Evolutionary conservation across 2,113 vertebrate species (phyloP).

Genomic region (cattle (Bos taurus)): DNA sequence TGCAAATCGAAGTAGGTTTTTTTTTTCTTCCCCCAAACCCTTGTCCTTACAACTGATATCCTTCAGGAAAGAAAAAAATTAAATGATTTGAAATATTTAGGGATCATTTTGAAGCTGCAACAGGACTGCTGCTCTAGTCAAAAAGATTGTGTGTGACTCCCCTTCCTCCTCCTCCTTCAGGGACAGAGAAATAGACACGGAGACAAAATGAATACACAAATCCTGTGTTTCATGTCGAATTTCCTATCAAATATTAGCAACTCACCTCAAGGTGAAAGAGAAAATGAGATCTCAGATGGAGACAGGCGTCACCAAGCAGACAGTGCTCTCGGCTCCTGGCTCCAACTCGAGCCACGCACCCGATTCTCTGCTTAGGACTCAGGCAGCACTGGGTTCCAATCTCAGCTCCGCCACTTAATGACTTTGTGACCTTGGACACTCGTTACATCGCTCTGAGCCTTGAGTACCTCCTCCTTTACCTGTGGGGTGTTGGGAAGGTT

Average conservation of each 20-base stretch:
- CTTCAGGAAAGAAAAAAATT: neutral
- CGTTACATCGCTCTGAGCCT: neutral
- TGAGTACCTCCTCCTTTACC: neutral
- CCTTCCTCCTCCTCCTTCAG: neutral
- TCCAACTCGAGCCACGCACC: rapidly evolving
- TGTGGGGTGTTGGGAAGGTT: no score
- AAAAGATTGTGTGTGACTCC: neutral
- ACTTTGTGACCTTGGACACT: neutral
- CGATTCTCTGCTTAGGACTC: neutral
- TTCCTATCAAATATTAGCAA: neutral
- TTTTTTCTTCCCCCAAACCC: neutral
- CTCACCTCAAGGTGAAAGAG: neutral
- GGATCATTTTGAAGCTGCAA: neutral
- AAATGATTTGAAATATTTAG: neutral
- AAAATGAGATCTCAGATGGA: neutral
- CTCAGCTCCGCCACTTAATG: neutral
- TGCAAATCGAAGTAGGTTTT: neutral
- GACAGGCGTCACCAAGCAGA: neutral
- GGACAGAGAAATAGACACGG: neutral
- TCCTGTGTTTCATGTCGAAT: rapidly evolving
- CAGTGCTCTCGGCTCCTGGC: rapidly evolving
- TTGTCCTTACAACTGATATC: neutral
- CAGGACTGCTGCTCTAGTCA: neutral
- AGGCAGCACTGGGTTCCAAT: neutral
- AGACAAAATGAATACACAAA: neutral